These are phyloP conservation scores for Catamblyrhynchus diadema DNA, from an alignment of 2,797 vertebrate species.

Conservation along the genomic window DNA sequence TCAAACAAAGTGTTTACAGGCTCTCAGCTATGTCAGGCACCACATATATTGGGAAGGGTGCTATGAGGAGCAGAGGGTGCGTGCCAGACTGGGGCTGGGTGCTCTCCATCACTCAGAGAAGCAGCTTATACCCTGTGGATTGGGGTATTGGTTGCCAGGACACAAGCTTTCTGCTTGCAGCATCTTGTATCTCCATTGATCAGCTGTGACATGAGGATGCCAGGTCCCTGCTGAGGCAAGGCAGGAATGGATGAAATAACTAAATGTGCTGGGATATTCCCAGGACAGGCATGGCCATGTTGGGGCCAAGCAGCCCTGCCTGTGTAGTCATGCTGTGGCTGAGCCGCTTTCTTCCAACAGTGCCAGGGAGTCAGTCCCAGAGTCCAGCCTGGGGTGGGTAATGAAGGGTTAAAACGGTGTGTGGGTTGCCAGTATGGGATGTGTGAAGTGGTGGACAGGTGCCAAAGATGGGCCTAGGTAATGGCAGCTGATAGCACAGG, in stretches of 20 bases:
- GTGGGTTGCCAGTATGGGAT: constrained; percentile 46
- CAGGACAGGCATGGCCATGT: background rate
- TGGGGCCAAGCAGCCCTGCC: background rate
- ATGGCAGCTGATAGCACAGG: constrained; percentile 61
- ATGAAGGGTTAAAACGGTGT: constrained; percentile 36
- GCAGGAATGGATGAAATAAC: background rate
- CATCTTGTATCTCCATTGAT: background rate
- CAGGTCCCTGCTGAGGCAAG: background rate
- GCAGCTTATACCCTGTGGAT: background rate
- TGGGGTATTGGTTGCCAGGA: background rate
- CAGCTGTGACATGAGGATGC: background rate
- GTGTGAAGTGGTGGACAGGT: constrained; percentile 40
- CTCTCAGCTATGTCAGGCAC: background rate
- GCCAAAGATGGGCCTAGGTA: constrained; percentile 63
- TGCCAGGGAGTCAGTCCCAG: background rate
- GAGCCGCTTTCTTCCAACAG: background rate
- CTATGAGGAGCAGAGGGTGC: background rate
- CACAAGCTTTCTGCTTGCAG: background rate
- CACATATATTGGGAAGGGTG: background rate
- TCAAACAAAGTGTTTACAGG: background rate
- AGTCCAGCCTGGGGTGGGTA: background rate
- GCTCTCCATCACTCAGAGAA: background rate
- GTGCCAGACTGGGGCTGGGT: background rate
- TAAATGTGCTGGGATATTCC: background rate
- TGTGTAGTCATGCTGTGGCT: background rate